Conservation (phyloP, 2,797 vertebrate species). For the Takifugu rubripes region DNA sequence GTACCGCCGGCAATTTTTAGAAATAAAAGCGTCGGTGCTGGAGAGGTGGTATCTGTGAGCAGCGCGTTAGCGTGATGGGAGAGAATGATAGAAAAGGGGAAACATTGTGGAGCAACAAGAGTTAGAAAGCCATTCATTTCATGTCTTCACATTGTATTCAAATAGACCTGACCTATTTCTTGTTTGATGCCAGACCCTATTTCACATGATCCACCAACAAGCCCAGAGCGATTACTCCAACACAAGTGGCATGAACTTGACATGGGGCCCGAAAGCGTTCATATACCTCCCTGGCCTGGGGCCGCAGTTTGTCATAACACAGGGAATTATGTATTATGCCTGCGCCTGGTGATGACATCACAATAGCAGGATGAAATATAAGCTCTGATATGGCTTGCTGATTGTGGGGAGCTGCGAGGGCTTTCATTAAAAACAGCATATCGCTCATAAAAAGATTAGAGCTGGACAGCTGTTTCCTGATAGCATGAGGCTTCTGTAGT, state of each 20-base stretch:
- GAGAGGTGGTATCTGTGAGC: too few relatives aligned
- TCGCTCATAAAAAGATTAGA: conserved; percentile 85
- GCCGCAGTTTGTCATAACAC: conserved; percentile 80
- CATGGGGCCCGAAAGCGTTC: conserved; percentile 72
- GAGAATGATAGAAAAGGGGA: conserved; percentile 5
- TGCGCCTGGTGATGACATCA: conserved; percentile 80
- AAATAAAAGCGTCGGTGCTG: too few relatives aligned
- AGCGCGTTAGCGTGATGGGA: too few relatives aligned
- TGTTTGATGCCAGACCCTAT: conserved; percentile 60
- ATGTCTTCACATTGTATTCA: conserved; percentile 66
- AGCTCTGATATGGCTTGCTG: conserved; percentile 78
- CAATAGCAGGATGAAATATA: conserved; percentile 84
- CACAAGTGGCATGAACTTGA: conserved; percentile 73
- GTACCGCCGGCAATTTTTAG: too few relatives aligned
- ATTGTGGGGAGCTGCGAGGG: conserved; percentile 79
- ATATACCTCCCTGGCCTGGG: conserved; percentile 70
- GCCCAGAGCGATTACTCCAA: conserved; percentile 72
- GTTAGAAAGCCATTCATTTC: conserved; percentile 55
- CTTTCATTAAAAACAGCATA: conserved; percentile 85
- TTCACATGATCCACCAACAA: conserved; percentile 61
- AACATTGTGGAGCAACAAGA: conserved; percentile 19
- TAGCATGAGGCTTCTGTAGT: conserved; percentile 67
- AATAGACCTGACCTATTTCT: conserved; percentile 69
- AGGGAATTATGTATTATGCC: conserved; percentile 82
- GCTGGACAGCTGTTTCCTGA: conserved; percentile 76